phyloP scores from a whole-genome alignment of 2,113 vertebrate species.

The Pachycephala philippinensis region DNA sequence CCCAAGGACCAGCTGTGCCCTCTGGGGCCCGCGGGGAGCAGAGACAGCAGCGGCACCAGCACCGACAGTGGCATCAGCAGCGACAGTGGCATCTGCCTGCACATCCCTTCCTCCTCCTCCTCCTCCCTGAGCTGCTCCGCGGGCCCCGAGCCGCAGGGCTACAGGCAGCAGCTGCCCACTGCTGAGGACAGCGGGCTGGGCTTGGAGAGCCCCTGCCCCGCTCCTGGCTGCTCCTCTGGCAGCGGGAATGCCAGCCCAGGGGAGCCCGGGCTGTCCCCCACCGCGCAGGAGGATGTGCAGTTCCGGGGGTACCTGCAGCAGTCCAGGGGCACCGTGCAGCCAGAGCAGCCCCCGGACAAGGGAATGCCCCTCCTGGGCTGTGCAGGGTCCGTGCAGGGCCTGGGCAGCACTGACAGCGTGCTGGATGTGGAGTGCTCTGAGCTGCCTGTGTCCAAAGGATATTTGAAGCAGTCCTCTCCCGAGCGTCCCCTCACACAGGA shows the following conservation, averaged over 20 bases:
- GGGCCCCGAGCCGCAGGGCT: neutral
- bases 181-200: conserved; percentile 12
- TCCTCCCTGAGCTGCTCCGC: neutral
- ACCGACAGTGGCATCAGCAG: no score
- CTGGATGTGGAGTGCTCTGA: neutral
- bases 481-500: fast-evolving
- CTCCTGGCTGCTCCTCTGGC: neutral
- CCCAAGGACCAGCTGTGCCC: neutral
- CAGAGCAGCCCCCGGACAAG: neutral
- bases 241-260: fast-evolving
- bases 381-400: neutral
- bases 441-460: conserved; percentile 37
- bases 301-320: conserved; percentile 70
- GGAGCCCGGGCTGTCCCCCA: fast-evolving
- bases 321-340: neutral
- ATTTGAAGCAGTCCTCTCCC: conserved; percentile 53
- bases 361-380: neutral
- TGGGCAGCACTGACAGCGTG: fast-evolving
- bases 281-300: neutral
- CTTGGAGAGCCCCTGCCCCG: neutral
- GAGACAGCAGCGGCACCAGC: conserved; percentile 48
- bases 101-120: neutral
- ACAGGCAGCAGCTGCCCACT: neutral
- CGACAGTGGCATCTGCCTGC: conserved; percentile 69
- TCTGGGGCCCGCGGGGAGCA: fast-evolving